Conservation (phyloP, 2,113 vertebrate genomes). For the Gracilinanus agilis region DNA sequence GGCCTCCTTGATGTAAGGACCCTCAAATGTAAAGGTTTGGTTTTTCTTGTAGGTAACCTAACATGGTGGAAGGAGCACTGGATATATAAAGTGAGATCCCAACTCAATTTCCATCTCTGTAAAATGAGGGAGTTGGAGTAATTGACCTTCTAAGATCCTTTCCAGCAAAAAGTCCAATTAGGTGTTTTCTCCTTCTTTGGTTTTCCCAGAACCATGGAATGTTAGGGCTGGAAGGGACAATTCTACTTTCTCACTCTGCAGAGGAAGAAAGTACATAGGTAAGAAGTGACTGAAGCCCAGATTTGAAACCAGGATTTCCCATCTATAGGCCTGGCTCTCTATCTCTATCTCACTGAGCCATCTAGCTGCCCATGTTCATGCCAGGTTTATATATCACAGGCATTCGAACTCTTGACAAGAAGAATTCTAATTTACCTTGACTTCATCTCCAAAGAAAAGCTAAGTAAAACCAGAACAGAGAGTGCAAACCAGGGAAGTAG, state of each 20-base stretch:
- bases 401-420: neutral
- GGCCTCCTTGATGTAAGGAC: neutral
- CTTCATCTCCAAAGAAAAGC: slow-evolving; percentile 3
- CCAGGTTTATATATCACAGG: neutral
- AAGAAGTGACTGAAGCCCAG: no score
- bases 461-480: slow-evolving; percentile 35
- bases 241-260: neutral
- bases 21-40: neutral
- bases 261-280: neutral
- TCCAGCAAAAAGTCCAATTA: neutral
- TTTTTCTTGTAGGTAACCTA: neutral
- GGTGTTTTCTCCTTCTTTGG: neutral
- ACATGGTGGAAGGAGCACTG: neutral
- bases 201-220: neutral
- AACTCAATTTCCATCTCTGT: neutral
- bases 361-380: neutral
- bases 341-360: no score
- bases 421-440: slow-evolving; percentile 8
- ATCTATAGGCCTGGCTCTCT: no score
- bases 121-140: neutral
- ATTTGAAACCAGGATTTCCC: no score
- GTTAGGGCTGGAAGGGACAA: neutral
- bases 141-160: neutral
- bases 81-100: neutral
- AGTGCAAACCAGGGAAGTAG: neutral